phyloP scores from a whole-genome alignment of 2,797 vertebrate genomes.

The Pachyuromys duprasi region DNA sequence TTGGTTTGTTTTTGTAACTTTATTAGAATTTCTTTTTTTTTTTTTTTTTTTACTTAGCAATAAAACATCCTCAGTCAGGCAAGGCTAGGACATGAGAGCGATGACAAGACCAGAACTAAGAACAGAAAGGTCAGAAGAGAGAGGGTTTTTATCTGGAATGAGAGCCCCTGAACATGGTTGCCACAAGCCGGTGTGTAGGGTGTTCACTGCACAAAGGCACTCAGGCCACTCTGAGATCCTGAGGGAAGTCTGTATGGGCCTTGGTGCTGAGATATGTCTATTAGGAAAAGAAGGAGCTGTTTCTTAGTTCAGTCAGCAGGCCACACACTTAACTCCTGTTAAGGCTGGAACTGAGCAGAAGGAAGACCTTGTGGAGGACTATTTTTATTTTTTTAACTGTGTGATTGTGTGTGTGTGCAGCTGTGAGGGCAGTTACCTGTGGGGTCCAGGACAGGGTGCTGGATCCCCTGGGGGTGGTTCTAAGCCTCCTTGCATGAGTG shows the following conservation, averaged over 20 bases:
- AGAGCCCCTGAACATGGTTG: background rate
- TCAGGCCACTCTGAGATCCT: too few species aligned
- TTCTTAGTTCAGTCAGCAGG: background rate
- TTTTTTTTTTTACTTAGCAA: background rate
- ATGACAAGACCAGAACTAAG: background rate
- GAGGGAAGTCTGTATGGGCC: background rate
- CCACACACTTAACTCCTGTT: too few species aligned
- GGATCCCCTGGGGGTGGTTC: background rate
- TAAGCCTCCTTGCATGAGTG: background rate
- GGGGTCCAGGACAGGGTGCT: background rate
- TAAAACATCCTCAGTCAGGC: background rate
- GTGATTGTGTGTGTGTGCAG: background rate
- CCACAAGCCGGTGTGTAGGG: background rate
- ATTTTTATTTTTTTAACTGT: background rate
- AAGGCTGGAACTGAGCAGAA: too few species aligned
- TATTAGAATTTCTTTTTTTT: background rate
- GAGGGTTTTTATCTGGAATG: background rate
- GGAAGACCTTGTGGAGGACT: background rate
- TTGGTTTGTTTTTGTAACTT: constrained; percentile 17
- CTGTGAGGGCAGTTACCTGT: background rate
- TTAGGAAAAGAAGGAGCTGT: background rate
- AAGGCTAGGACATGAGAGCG: background rate
- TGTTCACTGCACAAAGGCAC: background rate
- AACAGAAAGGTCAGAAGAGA: background rate
- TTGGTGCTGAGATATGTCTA: background rate